Conservation (phyloP, 2,797 vertebrate species). For the Danio choprae region DNA sequence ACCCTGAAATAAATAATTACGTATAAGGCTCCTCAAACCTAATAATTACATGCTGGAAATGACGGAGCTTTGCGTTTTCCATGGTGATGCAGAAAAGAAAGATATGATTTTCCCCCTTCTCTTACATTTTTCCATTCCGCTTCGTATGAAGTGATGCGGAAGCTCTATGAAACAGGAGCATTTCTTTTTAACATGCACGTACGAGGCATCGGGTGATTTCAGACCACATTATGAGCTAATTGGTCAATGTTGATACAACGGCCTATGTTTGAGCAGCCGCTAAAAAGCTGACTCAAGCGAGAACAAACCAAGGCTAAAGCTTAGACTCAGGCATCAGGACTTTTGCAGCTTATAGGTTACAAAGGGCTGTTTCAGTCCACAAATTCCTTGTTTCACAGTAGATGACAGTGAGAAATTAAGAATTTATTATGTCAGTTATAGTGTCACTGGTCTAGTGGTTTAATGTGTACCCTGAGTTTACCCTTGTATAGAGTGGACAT, state of each 20-base stretch:
- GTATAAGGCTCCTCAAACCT: conserved; percentile 72
- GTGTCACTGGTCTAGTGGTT: conserved; percentile 15
- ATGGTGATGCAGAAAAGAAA: conserved; percentile 63
- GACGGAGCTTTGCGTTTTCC: conserved; percentile 77
- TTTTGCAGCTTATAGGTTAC: conserved; percentile 44
- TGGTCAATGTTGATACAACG: conserved; percentile 51
- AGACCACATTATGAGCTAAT: conserved; percentile 70
- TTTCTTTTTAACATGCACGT: conserved; percentile 67
- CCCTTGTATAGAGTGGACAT: conserved; percentile 45
- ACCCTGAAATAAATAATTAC: conserved; percentile 77
- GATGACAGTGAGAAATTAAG: conserved; percentile 22
- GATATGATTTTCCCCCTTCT: conserved; percentile 51
- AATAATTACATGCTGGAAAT: conserved; percentile 81
- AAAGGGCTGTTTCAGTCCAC: conserved; percentile 55
- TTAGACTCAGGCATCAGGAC: conserved; percentile 51
- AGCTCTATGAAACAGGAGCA: conserved; percentile 72
- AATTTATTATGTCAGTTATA: conserved; percentile 17
- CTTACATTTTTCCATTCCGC: conserved; percentile 74
- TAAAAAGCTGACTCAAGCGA: conserved; percentile 52
- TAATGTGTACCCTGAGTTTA: conserved; percentile 26
- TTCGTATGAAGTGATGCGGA: conserved; percentile 69
- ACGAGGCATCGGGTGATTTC: conserved; percentile 66
- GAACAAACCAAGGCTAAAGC: conserved; percentile 58
- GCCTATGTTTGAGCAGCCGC: conserved; percentile 35
- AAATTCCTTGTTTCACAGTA: conserved; percentile 38